Percentiles rank a stretch among this genome's conserved stretches.
Evolutionary conservation across 2,797 vertebrate genomes (phyloP).

Genomic region (Megalops cyprinoides): DNA sequence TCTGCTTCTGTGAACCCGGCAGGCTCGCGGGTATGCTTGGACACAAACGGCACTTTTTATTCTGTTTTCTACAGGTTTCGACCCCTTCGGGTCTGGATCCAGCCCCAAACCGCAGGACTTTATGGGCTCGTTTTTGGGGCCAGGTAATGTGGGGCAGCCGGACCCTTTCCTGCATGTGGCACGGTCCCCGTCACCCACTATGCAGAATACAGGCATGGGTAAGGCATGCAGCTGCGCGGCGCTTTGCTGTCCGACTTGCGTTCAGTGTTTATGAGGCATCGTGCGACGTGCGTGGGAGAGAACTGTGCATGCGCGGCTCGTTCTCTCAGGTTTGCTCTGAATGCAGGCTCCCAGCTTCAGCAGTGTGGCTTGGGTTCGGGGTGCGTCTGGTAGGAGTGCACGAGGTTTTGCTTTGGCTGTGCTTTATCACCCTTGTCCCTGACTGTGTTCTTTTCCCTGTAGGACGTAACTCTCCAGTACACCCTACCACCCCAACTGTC

Average conservation of each 20-base stretch:
- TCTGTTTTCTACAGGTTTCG: constrained; percentile 71
- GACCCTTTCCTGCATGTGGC: constrained; percentile 91
- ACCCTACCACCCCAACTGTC: constrained; percentile 84
- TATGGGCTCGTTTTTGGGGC: constrained; percentile 87
- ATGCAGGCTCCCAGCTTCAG: not conserved
- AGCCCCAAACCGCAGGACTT: constrained; percentile 88
- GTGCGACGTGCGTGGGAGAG: not conserved
- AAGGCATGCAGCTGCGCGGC: constrained; percentile 65
- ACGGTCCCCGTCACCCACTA: constrained; percentile 88
- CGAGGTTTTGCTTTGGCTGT: constrained; percentile 24
- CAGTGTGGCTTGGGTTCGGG: not conserved
- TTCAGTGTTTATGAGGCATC: not conserved
- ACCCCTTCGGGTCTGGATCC: constrained; percentile 86
- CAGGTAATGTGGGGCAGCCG: constrained; percentile 76
- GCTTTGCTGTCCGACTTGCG: constrained; percentile 29
- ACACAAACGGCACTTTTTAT: not conserved
- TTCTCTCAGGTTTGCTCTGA: not conserved
- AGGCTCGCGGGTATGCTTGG: not conserved
- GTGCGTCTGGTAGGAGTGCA: constrained; percentile 13
- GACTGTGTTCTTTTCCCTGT: constrained; percentile 40
- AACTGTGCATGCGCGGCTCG: not conserved
- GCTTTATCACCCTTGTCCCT: constrained; percentile 35
- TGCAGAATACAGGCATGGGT: constrained; percentile 80
- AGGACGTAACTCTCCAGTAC: constrained; percentile 79
- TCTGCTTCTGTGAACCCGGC: not conserved